Percentiles rank a stretch among this genome's conserved stretches.
Conservation (phyloP, 1,140 invertebrate genomes). For the Antheraea pernyi region DNA sequence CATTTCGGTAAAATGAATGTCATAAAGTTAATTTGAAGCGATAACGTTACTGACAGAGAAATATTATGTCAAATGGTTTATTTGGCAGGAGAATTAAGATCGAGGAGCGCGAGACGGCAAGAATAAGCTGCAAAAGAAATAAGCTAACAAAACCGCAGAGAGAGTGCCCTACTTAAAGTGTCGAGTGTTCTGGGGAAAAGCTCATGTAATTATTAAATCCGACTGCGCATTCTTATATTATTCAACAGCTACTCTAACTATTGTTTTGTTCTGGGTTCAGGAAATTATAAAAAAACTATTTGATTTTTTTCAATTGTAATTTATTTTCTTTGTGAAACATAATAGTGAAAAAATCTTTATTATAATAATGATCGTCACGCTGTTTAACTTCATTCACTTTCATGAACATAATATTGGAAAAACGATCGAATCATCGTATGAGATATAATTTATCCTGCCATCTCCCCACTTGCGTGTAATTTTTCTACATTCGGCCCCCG, state of each 20-base stretch:
- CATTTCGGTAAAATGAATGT: slow-evolving; percentile 8
- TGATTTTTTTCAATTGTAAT: too few species aligned
- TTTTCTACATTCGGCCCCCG: too few species aligned
- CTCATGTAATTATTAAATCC: slow-evolving; percentile 1
- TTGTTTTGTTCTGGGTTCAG: neutral
- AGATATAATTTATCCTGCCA: too few species aligned
- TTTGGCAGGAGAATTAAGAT: slow-evolving; percentile 13
- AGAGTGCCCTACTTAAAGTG: neutral
- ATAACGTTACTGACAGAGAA: slow-evolving; percentile 10
- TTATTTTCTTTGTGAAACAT: too few species aligned
- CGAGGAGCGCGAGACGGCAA: neutral
- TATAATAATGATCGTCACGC: too few species aligned
- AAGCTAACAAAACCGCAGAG: neutral
- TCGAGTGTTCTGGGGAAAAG: neutral
- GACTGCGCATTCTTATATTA: neutral
- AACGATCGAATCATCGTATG: too few species aligned
- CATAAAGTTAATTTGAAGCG: slow-evolving; percentile 13
- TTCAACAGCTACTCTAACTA: neutral
- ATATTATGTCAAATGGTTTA: slow-evolving; percentile 3
- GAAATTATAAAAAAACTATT: neutral
- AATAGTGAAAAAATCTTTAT: too few species aligned
- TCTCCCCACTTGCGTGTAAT: too few species aligned
- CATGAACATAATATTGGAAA: too few species aligned
- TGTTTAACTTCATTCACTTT: too few species aligned
- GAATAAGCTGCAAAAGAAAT: slow-evolving; percentile 1